A percentile compares a stretch with the other conserved stretches of the same genome.
Conservation (phyloP, 1,140 invertebrate species). For the Drosophila insularis region DNA sequence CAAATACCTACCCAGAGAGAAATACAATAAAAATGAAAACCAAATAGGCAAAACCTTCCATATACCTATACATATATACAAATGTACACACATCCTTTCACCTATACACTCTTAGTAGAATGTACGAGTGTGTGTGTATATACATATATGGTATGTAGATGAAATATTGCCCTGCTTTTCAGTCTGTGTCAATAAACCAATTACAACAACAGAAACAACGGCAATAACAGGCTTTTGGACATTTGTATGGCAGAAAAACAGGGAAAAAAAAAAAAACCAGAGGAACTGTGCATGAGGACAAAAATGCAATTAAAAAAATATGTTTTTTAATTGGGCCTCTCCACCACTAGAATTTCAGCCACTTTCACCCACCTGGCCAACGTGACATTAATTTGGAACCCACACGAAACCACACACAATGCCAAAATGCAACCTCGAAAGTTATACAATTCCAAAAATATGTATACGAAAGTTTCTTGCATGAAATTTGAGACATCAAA, state of each 20-base stretch:
- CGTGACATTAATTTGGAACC: constrained; percentile 67
- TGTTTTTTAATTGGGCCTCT: constrained; percentile 69
- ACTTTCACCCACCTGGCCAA: constrained; percentile 58
- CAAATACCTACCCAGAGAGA: constrained; percentile 20
- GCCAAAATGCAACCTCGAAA: constrained; percentile 44
- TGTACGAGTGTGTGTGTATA: constrained; percentile 19
- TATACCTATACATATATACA: not conserved
- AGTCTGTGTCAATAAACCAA: constrained; percentile 71
- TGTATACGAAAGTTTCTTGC: constrained; percentile 19
- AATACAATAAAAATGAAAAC: constrained; percentile 6
- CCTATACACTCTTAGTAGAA: constrained; percentile 3
- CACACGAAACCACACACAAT: constrained; percentile 24
- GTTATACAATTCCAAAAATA: constrained; percentile 21
- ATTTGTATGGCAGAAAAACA: constrained; percentile 22
- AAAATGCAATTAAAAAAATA: constrained; percentile 76
- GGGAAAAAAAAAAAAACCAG: constrained; percentile 36
- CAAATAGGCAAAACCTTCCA: constrained; percentile 28
- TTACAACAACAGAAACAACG: constrained; percentile 58
- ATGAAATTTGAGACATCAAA: constrained; percentile 65
- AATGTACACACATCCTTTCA: not conserved
- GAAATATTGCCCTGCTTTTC: constrained; percentile 57
- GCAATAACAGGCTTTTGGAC: constrained; percentile 17
- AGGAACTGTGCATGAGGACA: constrained; percentile 47
- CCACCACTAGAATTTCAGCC: constrained; percentile 39
- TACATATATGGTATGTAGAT: constrained; percentile 24